A percentile compares a stretch with the other conserved stretches of the same genome.
Conservation (phyloP, 1,140 invertebrate species). For the Drosophila dunni region DNA sequence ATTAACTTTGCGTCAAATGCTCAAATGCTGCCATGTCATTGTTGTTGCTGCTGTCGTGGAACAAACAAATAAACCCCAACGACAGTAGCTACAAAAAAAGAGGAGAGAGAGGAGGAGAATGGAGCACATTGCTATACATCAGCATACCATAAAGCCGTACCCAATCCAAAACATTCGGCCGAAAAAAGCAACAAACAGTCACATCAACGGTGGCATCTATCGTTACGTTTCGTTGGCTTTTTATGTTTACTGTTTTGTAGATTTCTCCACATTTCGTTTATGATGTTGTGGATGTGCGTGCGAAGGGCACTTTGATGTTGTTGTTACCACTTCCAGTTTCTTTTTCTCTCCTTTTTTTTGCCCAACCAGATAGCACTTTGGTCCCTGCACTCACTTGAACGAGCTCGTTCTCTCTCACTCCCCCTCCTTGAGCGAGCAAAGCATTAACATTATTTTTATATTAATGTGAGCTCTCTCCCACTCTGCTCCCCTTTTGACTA, state of each 20-base stretch:
- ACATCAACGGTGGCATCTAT: slow-evolving; percentile 62
- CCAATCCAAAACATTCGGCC: slow-evolving; percentile 6
- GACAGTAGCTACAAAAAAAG: neutral
- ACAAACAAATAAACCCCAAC: slow-evolving; percentile 73
- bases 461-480: slow-evolving; percentile 51
- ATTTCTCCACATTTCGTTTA: slow-evolving; percentile 66
- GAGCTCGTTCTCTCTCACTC: slow-evolving; percentile 12
- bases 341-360: too few relatives aligned
- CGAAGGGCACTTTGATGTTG: slow-evolving; percentile 49
- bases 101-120: too few relatives aligned
- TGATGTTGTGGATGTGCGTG: slow-evolving; percentile 52
- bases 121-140: neutral
- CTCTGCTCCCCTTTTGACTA: neutral
- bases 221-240: slow-evolving; percentile 81
- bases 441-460: slow-evolving; percentile 83
- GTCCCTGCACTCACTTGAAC: slow-evolving; percentile 36
- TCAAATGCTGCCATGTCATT: slow-evolving; percentile 52
- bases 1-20: slow-evolving; percentile 80
- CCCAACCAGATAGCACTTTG: neutral
- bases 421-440: slow-evolving; percentile 12
- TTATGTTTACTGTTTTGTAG: slow-evolving; percentile 77
- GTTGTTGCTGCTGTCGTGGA: slow-evolving; percentile 62
- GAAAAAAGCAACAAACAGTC: slow-evolving; percentile 1
- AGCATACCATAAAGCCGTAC: neutral
- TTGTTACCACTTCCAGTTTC: neutral